Evolutionary conservation across 2,113 vertebrate genomes (phyloP), one percentile per base, ranked within the genome.

Genomic region (Pedionomus torquatus): DNA sequence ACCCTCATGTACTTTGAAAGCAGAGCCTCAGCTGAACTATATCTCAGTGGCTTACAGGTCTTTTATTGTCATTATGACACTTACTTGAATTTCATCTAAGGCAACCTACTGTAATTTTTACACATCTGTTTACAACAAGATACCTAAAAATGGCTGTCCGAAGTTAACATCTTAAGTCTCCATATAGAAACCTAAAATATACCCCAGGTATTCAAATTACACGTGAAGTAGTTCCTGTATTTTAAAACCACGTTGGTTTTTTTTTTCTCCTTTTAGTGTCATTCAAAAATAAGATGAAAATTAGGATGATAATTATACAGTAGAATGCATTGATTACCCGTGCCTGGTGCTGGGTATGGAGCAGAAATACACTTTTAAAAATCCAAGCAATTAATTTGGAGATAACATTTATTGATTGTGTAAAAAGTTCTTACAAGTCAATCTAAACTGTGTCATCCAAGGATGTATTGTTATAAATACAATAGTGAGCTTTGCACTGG

Each of bases 301-400:
- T 93, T 71, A 80, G 16, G 70, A 44, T 85, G 41, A 91, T 93
- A 93, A 87, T 96, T 90, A 69, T 63, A 84, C 49, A 58, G 33
- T 35, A 54, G 57, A 92, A 74, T 72, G 52, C 89, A 94, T 95
- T 91, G 83, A 94, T 95, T 90, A 49, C 66, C 46, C 54, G 63
- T 87, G 66, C n/a, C 72, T 92, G 61, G 19, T 81, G 63, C 35
- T 20, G n/a, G 52, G 14, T 68, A 76, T 44, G 57, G 63, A 95
- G 81, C 72, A 96, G 86, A 92, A 96, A 92, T 95, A 69, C 37
- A 31, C 74, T 92, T 91, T 66, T 88, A 90, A 94, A 93, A 51
- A 89, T 85, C 87, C 54, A 92, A 49, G 83, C 66, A 93, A 87
- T 95, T 97, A 97, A 96, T 95, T 87, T 96, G 81, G 70, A 94